Conservation (phyloP, 1,140 invertebrate genomes). For the Oppia nitens region DNA sequence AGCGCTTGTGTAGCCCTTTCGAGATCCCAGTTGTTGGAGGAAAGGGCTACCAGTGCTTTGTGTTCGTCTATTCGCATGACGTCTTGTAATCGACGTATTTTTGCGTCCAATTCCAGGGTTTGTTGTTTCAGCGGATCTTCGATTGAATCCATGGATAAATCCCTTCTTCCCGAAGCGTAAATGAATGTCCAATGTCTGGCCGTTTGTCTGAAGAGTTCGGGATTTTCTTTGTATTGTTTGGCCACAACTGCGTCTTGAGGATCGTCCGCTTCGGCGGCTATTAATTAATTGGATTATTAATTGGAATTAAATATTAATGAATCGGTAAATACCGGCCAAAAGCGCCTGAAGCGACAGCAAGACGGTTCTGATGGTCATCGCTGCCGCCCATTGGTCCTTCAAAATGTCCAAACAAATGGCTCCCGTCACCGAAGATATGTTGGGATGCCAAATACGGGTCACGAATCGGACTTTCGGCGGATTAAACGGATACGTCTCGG, state of each 20-base stretch:
- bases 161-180: slow-evolving; percentile 45
- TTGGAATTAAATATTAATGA: background rate
- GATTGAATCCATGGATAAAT: slow-evolving; percentile 2
- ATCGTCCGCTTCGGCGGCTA: slow-evolving; percentile 82
- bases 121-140: slow-evolving; percentile 5
- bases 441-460: slow-evolving; percentile 99
- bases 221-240: slow-evolving; percentile 79
- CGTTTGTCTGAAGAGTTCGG: slow-evolving; percentile 65
- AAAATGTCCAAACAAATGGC: slow-evolving; percentile 97
- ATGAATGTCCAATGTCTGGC: slow-evolving; percentile 85
- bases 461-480: slow-evolving; percentile 87
- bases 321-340: slow-evolving; percentile 28
- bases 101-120: slow-evolving; percentile 28
- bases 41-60: slow-evolving; percentile 60
- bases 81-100: slow-evolving; percentile 59
- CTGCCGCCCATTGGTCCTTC: slow-evolving; percentile 99
- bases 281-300: background rate
- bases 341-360: slow-evolving; percentile 51
- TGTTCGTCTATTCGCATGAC: slow-evolving; percentile 69
- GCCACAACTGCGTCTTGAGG: slow-evolving; percentile 95
- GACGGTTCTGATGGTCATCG: slow-evolving; percentile 41
- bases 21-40: slow-evolving; percentile 67
- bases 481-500: slow-evolving; percentile 97
- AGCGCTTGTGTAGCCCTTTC: slow-evolving; percentile 19
- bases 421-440: slow-evolving; percentile 67